Conservation (phyloP, 1,140 invertebrate species). For the Proales similis region DNA sequence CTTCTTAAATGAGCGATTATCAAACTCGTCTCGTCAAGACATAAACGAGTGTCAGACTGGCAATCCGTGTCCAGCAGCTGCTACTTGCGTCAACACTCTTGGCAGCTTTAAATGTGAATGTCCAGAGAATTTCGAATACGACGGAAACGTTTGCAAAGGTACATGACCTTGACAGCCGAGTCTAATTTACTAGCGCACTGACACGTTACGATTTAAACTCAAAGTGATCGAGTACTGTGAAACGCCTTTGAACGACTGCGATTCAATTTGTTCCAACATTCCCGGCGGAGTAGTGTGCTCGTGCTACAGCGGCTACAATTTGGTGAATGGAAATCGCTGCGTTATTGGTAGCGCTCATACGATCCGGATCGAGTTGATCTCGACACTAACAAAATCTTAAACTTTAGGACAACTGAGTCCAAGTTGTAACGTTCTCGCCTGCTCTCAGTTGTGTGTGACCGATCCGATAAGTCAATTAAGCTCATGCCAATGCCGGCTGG, state of each 20-base stretch:
- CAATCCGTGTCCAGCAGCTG: not conserved
- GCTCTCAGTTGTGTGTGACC: not conserved
- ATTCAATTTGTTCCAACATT: not conserved
- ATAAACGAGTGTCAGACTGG: not conserved
- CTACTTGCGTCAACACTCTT: not conserved
- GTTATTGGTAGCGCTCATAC: too few relatives aligned
- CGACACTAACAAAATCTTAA: not conserved
- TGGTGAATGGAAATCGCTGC: not conserved
- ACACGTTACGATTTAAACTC: too few relatives aligned
- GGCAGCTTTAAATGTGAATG: not conserved
- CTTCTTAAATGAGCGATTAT: too few relatives aligned
- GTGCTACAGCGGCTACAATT: not conserved
- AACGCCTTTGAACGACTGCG: not conserved
- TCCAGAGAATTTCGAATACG: not conserved
- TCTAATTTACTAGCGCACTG: too few relatives aligned
- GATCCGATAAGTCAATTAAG: not conserved
- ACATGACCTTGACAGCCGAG: too few relatives aligned
- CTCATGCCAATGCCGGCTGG: not conserved
- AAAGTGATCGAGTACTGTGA: conserved; percentile 26
- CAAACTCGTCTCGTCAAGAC: too few relatives aligned
- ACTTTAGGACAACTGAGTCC: not conserved
- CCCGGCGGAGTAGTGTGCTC: not conserved
- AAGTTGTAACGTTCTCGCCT: not conserved
- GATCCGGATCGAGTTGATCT: too few relatives aligned
- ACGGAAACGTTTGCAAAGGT: not conserved